These are phyloP conservation scores for Scolopax bukidnonensis DNA, from an alignment of 2,797 vertebrate species.

Conservation along the genomic window DNA sequence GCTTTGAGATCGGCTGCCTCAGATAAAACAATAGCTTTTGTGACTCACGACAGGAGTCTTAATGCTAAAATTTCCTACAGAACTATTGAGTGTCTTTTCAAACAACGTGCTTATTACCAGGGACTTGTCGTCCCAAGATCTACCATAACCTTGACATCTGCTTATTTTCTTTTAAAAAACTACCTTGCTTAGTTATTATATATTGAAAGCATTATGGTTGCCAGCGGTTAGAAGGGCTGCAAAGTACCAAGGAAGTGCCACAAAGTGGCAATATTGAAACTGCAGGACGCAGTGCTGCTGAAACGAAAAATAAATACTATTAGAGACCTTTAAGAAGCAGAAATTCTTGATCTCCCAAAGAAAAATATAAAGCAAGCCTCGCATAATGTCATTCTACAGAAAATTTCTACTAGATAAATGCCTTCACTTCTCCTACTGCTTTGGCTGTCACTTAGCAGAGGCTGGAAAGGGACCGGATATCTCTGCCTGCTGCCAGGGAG, in stretches of 20 bases:
- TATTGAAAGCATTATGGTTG: not conserved
- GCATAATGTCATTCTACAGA: not conserved
- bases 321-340: not conserved
- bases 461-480: not conserved
- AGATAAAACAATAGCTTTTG: conserved; percentile 12
- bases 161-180: conserved; percentile 42
- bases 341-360: not conserved
- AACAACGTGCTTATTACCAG: conserved; percentile 41
- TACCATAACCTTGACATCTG: conserved; percentile 41
- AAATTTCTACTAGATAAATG: not conserved
- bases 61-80: not conserved
- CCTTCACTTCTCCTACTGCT: not conserved
- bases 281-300: not conserved
- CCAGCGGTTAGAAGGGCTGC: not conserved
- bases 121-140: conserved; percentile 1
- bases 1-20: not conserved
- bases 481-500: not conserved
- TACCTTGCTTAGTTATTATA: conserved; percentile 21
- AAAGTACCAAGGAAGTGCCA: not conserved
- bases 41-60: not conserved
- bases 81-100: not conserved
- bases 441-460: not conserved
- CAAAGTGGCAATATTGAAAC: not conserved
- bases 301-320: not conserved
- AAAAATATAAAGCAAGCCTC: not conserved